Evolutionary conservation across 2,888 invertebrate genomes (phyloP).

Genomic region (Agrochola lychnidis): DNA sequence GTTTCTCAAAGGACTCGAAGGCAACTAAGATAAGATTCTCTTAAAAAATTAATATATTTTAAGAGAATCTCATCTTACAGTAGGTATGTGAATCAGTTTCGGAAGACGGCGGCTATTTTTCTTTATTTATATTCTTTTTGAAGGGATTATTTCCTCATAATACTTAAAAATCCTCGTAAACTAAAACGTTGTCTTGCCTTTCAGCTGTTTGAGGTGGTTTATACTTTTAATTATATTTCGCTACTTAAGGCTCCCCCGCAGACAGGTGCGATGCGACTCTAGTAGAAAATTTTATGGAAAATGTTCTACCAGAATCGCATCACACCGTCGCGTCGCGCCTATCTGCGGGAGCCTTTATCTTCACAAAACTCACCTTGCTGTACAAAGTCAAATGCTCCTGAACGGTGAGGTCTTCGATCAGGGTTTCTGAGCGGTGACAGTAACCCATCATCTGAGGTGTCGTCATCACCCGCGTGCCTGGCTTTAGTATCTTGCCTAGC

Average conservation of each 20-base stretch:
- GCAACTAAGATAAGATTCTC: not conserved
- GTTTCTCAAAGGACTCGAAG: not conserved
- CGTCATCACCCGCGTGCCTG: slow-evolving; percentile 69
- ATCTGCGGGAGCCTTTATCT: not conserved
- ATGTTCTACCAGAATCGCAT: no score
- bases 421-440: slow-evolving; percentile 77
- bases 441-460: slow-evolving; percentile 81
- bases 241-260: not conserved
- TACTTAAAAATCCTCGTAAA: not conserved
- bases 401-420: slow-evolving; percentile 82
- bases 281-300: no score
- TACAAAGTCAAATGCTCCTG: slow-evolving; percentile 80
- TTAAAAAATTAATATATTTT: not conserved
- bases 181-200: not conserved
- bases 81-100: not conserved
- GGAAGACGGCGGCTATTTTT: not conserved
- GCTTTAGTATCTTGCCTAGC: slow-evolving; percentile 72
- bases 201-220: not conserved
- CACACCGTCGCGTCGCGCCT: no score
- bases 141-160: not conserved
- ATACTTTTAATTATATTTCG: not conserved
- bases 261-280: no score
- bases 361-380: slow-evolving; percentile 68
- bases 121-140: not conserved
- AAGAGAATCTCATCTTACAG: not conserved